phyloP scores from a whole-genome alignment of 2,888 invertebrate species.

The Nemotelus pantherinus region DNA sequence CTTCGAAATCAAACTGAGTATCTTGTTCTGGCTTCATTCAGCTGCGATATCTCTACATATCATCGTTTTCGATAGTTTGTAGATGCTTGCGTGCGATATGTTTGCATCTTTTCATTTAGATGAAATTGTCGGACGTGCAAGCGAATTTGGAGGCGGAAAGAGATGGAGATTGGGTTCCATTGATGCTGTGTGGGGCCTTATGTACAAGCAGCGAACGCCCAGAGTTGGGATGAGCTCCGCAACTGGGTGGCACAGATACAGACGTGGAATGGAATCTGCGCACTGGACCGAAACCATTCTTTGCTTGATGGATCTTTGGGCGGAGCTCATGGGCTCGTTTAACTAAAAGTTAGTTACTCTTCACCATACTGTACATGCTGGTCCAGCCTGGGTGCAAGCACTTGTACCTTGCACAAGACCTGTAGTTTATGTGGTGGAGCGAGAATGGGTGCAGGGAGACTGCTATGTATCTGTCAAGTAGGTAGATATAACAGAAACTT shows the following conservation, averaged over 20 bases:
- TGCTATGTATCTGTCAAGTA: neutral
- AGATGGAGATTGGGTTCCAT: constrained; percentile 16
- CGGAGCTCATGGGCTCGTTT: constrained; percentile 16
- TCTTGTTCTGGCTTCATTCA: too few relatives aligned
- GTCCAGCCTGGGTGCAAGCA: constrained; percentile 1
- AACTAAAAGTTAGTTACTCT: constrained; percentile 25
- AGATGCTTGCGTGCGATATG: neutral
- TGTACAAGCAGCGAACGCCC: constrained; percentile 31
- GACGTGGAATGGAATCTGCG: constrained; percentile 32
- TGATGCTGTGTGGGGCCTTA: neutral
- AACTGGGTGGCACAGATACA: constrained; percentile 24
- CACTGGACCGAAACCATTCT: constrained; percentile 26
- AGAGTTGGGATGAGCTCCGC: constrained; percentile 35
- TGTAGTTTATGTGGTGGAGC: neutral
- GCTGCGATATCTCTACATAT: too few relatives aligned
- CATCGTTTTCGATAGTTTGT: too few relatives aligned
- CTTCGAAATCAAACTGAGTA: neutral
- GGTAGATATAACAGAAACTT: constrained; percentile 33
- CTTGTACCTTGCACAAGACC: neutral
- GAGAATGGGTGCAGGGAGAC: neutral
- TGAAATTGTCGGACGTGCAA: neutral
- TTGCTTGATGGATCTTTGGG: neutral
- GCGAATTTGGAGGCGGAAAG: neutral
- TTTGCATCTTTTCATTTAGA: neutral
- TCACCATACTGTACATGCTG: neutral